Conservation (phyloP, 2,797 vertebrate genomes). For the Oophaga sylvatica region DNA sequence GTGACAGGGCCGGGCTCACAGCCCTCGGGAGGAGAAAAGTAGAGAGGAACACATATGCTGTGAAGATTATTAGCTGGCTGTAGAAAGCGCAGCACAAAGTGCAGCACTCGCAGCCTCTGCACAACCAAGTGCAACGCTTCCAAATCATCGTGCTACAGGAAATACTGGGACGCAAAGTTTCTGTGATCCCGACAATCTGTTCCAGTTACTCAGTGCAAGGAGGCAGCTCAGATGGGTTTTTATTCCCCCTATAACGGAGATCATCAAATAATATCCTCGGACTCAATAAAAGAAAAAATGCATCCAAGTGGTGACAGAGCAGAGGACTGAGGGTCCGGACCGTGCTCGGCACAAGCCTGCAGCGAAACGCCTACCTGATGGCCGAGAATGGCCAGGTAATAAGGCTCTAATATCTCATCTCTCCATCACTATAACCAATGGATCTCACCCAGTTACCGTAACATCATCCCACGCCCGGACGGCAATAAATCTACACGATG, state of each 20-base stretch:
- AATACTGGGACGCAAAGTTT: slow-evolving; percentile 45
- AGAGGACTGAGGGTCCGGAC: no score
- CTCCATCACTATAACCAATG: no score
- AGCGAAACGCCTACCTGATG: no score
- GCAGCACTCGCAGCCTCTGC: slow-evolving; percentile 45
- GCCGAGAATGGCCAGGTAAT: no score
- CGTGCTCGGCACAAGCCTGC: no score
- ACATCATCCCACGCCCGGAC: no score
- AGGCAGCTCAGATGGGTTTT: neutral
- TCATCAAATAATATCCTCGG: neutral
- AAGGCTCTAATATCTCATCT: no score
- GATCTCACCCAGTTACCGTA: no score
- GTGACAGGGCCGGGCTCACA: slow-evolving; percentile 52
- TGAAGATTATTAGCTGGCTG: slow-evolving; percentile 42
- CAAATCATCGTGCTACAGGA: slow-evolving; percentile 46
- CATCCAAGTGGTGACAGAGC: neutral
- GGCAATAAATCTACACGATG: no score
- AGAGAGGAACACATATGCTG: slow-evolving; percentile 36
- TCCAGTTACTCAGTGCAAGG: slow-evolving; percentile 40
- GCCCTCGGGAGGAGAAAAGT: slow-evolving; percentile 32
- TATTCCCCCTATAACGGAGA: neutral
- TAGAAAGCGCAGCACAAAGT: slow-evolving; percentile 41
- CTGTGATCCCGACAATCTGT: slow-evolving; percentile 46
- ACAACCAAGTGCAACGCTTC: slow-evolving; percentile 52
- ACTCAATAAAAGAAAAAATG: neutral